Evolutionary conservation across 2,888 invertebrate genomes (phyloP).

Genomic region (Malachius bipustulatus): DNA sequence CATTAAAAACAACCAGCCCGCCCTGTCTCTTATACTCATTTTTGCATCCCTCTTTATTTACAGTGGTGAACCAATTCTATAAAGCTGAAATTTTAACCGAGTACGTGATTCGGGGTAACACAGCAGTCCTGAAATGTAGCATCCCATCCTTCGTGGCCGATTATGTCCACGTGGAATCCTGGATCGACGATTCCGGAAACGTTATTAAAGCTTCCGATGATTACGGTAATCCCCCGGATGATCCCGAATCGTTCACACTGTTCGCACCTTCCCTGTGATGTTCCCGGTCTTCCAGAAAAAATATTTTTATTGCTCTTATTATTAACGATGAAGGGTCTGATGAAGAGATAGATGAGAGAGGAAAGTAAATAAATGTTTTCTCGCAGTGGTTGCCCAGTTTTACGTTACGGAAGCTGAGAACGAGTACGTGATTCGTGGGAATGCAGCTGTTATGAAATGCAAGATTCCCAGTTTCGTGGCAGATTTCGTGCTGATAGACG

Average conservation of each 20-base stretch:
- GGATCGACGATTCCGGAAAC: conserved; percentile 55
- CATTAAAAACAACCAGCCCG: too few species aligned
- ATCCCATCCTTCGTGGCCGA: conserved; percentile 65
- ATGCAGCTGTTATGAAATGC: conserved; percentile 85
- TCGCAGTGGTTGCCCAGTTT: conserved; percentile 75
- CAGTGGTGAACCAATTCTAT: conserved; percentile 62
- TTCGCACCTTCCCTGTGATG: too few species aligned
- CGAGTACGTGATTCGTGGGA: conserved; percentile 86
- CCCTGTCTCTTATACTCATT: too few species aligned
- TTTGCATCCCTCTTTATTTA: conserved; percentile 24
- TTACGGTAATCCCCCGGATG: conserved; percentile 45
- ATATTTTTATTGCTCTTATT: too few species aligned
- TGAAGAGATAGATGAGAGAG: too few species aligned
- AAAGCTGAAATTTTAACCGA: conserved; percentile 61
- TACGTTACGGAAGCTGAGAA: conserved; percentile 87
- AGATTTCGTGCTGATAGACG: conserved; percentile 78
- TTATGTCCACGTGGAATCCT: conserved; percentile 57
- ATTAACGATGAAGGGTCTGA: too few species aligned
- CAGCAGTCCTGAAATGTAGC: conserved; percentile 59
- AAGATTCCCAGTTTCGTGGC: conserved; percentile 90
- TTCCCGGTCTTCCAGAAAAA: too few species aligned
- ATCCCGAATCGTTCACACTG: too few species aligned
- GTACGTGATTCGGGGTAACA: conserved; percentile 62
- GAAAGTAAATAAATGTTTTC: conserved; percentile 20
- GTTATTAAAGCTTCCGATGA: conserved; percentile 38